These are phyloP conservation scores for Brachionus rotundiformis DNA, from an alignment of 1,140 invertebrate species.

Conservation along the genomic window DNA sequence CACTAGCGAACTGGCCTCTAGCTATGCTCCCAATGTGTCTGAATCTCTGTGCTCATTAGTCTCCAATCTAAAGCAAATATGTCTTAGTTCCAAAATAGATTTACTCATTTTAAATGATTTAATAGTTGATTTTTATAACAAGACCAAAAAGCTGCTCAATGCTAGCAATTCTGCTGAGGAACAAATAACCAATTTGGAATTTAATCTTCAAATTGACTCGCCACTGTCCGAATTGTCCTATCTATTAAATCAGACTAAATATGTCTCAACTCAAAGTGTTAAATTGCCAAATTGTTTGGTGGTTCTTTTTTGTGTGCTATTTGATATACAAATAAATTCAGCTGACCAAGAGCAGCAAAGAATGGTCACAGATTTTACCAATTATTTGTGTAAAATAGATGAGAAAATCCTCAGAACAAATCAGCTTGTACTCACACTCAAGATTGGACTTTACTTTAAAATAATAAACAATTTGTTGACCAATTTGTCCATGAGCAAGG, in stretches of 20 bases:
- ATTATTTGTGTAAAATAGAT: background rate
- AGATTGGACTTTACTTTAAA: constrained; percentile 46
- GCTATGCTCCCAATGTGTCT: constrained; percentile 26
- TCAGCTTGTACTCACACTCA: constrained; percentile 7
- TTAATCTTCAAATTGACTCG: constrained; percentile 19
- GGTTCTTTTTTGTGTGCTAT: constrained; percentile 30
- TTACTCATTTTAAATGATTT: background rate
- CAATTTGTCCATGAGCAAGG: background rate
- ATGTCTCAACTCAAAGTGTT: background rate
- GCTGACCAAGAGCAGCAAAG: background rate
- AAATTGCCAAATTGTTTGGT: constrained; percentile 18
- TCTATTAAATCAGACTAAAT: constrained; percentile 9
- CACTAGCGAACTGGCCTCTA: background rate
- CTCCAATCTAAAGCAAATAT: background rate
- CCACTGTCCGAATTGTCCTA: constrained; percentile 40
- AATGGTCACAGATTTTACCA: background rate
- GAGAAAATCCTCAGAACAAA: constrained; percentile 9
- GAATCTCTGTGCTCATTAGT: constrained; percentile 11
- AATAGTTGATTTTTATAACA: constrained; percentile 10
- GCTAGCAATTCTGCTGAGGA: constrained; percentile 2
- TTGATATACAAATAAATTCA: constrained; percentile 39
- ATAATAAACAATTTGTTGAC: background rate
- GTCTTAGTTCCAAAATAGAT: background rate
- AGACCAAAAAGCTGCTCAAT: background rate
- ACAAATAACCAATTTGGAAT: constrained; percentile 3